Percentiles rank a stretch among this genome's conserved stretches.
These are phyloP conservation scores for Holacanthella duospinosa DNA, from an alignment of 2,888 invertebrate species.

Conservation along the genomic window DNA sequence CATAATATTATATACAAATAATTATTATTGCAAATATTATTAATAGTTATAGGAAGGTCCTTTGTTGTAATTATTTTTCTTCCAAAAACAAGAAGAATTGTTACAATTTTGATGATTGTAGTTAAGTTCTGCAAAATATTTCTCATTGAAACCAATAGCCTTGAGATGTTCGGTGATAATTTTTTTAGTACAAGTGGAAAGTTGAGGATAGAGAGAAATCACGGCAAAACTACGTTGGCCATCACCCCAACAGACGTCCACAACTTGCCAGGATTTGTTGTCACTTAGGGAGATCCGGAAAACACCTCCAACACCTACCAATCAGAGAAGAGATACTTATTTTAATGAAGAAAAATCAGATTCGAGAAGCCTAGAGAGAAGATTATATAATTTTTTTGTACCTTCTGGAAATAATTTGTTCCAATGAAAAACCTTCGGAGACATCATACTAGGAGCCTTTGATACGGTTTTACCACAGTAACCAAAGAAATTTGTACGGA, in stretches of 20 bases:
- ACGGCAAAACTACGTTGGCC: slow-evolving; percentile 1
- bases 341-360: no score
- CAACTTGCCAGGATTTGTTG: slow-evolving; percentile 3
- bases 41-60: no score
- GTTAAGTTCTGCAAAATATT: background rate
- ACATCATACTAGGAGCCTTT: background rate
- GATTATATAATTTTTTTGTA: background rate
- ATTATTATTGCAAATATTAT: no score
- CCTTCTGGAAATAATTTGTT: background rate
- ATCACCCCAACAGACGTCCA: slow-evolving; percentile 4
- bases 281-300: background rate
- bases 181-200: background rate
- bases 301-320: background rate
- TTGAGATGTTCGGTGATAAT: background rate
- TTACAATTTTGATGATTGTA: no score
- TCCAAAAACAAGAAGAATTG: no score
- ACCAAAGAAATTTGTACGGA: background rate
- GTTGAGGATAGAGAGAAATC: background rate
- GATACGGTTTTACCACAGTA: background rate
- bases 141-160: slow-evolving; percentile 1
- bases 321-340: background rate
- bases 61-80: no score
- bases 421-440: background rate
- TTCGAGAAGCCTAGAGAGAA: background rate
- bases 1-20: no score